A percentile compares a stretch with the other conserved stretches of the same genome.
These are phyloP conservation scores for Ascaphus truei DNA, from an alignment of 2,113 vertebrate genomes.

Conservation along the genomic window DNA sequence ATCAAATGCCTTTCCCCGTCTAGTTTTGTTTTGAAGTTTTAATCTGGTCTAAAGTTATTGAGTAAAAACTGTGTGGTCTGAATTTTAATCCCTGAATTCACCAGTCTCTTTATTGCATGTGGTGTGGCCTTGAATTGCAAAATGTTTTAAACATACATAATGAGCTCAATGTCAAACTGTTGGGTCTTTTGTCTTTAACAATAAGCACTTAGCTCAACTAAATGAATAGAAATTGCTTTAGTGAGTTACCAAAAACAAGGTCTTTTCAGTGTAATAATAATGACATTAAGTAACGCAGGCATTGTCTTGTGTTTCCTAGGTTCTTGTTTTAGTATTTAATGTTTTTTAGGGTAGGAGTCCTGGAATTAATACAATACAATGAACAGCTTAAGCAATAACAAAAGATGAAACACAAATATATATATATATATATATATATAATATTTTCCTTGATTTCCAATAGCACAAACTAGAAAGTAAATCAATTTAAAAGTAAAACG, in stretches of 20 bases:
- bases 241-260: constrained; percentile 83
- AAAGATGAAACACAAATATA: too few relatives aligned
- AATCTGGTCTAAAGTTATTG: constrained; percentile 53
- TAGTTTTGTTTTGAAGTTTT: constrained; percentile 58
- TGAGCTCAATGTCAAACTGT: constrained; percentile 81
- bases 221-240: constrained; percentile 88
- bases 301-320: constrained; percentile 52
- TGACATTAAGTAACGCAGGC: constrained; percentile 56
- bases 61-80: constrained; percentile 50
- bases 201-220: constrained; percentile 85
- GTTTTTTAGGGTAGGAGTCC: not conserved
- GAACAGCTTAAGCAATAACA: too few relatives aligned
- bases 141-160: constrained; percentile 87
- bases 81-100: constrained; percentile 71
- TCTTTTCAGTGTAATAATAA: constrained; percentile 49
- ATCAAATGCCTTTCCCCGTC: constrained; percentile 6
- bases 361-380: too few relatives aligned
- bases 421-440: too few relatives aligned
- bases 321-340: constrained; percentile 38
- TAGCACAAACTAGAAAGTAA: too few relatives aligned
- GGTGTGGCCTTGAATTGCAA: constrained; percentile 84
- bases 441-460: too few relatives aligned
- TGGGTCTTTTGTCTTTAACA: constrained; percentile 85
- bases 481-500: too few relatives aligned
- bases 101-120: constrained; percentile 56